Evolutionary conservation across 2,113 vertebrate species (phyloP), one percentile per base, ranked within the genome.

Genomic region (Arothron firmamentum): DNA sequence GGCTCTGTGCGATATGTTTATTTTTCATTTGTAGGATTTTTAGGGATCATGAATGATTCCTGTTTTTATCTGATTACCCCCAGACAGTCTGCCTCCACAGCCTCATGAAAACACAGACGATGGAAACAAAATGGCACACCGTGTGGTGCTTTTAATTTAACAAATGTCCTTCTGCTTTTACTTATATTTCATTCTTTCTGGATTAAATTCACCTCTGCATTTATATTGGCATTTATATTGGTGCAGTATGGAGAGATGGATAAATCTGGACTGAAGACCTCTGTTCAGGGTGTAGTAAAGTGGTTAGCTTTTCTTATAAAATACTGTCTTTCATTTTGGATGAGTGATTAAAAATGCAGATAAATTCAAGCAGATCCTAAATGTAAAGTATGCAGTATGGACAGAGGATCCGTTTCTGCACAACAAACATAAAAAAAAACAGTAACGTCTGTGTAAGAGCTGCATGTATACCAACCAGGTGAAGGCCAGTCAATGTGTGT

Each of bases 1-100:
- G 70, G 79, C 84, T 87, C 77, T 74, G 67, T 31, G 70, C 66
- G 60, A 83, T 83, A 66, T 77, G 81, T 87, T 87, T 86, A 82
- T 83, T 88, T 88, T 87, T 89, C 80, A 90, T 90, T 86, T 87
- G 84, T 88, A 85, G 79, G 47, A 82, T 90, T 88, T 91, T 87
- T 88, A 77, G 80, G 66, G 75, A 84, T 88, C 84, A 82, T 88
- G 82, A 90, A 86, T 81, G 78, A 89, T 78, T 83, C 78, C 72
- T 64, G 76, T 85, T 85, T 90, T 89, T 82, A 90, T 90, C 80
- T 81, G 87, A 91, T 90, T 89, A 88, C 79, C 77, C 78, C 80
- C 84, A 90, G 88, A 90, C 87, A 80, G 82, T 85, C 90, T 87
- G 88, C 79, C 87, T 89, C 86, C 80, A 75, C 73, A 70, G 75